Evolutionary conservation across 2,113 vertebrate genomes (phyloP).

Genomic region (Amazona vittata): DNA sequence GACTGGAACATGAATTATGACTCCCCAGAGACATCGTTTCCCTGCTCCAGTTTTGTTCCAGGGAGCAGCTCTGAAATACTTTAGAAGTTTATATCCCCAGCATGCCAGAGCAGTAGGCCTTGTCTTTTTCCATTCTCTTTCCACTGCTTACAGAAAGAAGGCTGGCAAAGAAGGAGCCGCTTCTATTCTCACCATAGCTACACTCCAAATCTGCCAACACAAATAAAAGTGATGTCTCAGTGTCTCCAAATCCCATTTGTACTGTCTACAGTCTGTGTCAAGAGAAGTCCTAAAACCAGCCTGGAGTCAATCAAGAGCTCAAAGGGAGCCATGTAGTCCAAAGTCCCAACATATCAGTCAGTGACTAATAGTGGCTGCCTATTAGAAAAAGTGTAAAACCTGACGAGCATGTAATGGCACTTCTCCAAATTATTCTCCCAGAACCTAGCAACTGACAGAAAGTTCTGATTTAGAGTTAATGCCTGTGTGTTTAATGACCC

Average conservation of each 20-base stretch:
- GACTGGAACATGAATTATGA: conserved; percentile 36
- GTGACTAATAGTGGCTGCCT: not conserved
- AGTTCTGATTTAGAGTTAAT: not conserved
- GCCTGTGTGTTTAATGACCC: not conserved
- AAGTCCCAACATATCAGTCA: not conserved
- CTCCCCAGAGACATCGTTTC: not conserved
- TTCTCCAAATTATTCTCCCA: not conserved
- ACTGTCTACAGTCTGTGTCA: not conserved
- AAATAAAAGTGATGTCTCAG: not conserved
- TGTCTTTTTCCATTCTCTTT: not conserved
- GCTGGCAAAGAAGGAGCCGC: not conserved
- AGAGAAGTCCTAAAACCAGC: not conserved
- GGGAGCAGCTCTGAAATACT: not conserved
- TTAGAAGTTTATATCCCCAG: not conserved
- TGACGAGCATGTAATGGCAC: not conserved
- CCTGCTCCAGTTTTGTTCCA: conserved; percentile 14
- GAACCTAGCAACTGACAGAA: not conserved
- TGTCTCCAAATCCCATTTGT: not conserved
- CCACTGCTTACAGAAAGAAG: not conserved
- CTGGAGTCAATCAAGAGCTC: not conserved
- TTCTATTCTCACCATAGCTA: not conserved
- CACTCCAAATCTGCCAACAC: not conserved
- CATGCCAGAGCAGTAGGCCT: not conserved
- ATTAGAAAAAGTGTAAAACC: not conserved
- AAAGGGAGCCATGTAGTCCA: not conserved